Evolutionary conservation across 2,888 invertebrate genomes (phyloP).

Genomic region (Nineta flava): DNA sequence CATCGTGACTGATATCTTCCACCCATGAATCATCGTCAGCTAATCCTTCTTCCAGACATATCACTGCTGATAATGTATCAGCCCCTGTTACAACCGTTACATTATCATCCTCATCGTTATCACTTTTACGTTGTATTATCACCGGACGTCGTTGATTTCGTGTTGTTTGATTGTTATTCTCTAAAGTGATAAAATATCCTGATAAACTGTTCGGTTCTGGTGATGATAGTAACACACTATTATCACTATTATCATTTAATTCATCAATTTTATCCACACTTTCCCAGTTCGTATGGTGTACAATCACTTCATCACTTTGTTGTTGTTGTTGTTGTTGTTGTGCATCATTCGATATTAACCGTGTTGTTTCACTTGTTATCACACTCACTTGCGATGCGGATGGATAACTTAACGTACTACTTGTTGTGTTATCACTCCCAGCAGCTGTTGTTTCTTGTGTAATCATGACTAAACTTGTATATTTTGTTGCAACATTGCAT

Average conservation of each 20-base stretch:
- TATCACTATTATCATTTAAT: slow-evolving; percentile 22
- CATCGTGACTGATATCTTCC: slow-evolving; percentile 70
- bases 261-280: slow-evolving; percentile 23
- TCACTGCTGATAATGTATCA: slow-evolving; percentile 52
- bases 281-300: slow-evolving; percentile 48
- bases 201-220: slow-evolving; percentile 20
- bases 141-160: slow-evolving; percentile 12
- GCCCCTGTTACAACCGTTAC: slow-evolving; percentile 54
- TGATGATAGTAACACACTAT: slow-evolving; percentile 35
- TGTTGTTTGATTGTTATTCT: slow-evolving; percentile 17
- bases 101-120: slow-evolving; percentile 24
- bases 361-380: slow-evolving; percentile 60
- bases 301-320: slow-evolving; percentile 34
- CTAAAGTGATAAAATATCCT: slow-evolving; percentile 28
- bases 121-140: slow-evolving; percentile 9
- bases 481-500: slow-evolving; percentile 40
- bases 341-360: slow-evolving; percentile 32
- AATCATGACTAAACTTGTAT: slow-evolving; percentile 81
- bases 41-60: slow-evolving; percentile 68
- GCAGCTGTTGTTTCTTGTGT: slow-evolving; percentile 46
- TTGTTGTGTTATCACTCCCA: slow-evolving; percentile 17
- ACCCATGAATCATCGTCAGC: slow-evolving; percentile 89
- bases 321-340: slow-evolving; percentile 21
- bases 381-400: slow-evolving; percentile 49
- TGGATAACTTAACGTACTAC: slow-evolving; percentile 13